Evolutionary conservation across 2,888 invertebrate species (phyloP), one percentile per base, ranked within the genome.

Genomic region (Zootermopsis nevadensis): DNA sequence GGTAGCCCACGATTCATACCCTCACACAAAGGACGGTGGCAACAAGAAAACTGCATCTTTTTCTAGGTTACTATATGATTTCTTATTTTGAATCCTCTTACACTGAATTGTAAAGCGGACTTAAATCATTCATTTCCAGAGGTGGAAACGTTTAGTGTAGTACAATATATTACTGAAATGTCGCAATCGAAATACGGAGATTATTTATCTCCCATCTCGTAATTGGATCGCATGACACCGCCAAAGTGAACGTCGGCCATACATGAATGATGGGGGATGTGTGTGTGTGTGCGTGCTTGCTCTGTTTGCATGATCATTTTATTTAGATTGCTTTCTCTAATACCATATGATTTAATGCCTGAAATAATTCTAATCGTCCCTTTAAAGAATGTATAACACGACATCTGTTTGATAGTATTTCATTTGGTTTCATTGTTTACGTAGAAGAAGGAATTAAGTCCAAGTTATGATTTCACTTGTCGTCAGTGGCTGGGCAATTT

Each of bases 171-270:
- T 33, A 33, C 33, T 33, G 69, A 69, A 31, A n/a, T 69, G 69
- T 33, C 69, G 69, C 69, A 27, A n/a, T 60, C 60, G 15, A 27
- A 60, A 60, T 60, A 60, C 60, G 60, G 60, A 69, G 69, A 69
- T 69, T 69, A 69, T 22, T n/a, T 69, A 69, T 69, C 69, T 69
- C 22, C 31, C 30, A 69, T 69, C 69, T 69, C 30, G 69, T 69
- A 69, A 69, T 69, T 69, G 69, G 69, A 69, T 69, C 69, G 19
- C 69, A 10, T 33, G 33, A 30, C 33, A 22, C 31, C 69, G 33
- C 19, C 27, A 30, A 69, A 69, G 69, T 2, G 15, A 33, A 33
- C 24, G 33, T 15, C 69, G 27, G 33, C 19, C 69, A 22, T 69
- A 69, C 22, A 19, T 69, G 30, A 69, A 31, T 69, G 69, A 69